Evolutionary conservation across 2,888 invertebrate genomes (phyloP).

Genomic region (Phrixothrix hirtus): DNA sequence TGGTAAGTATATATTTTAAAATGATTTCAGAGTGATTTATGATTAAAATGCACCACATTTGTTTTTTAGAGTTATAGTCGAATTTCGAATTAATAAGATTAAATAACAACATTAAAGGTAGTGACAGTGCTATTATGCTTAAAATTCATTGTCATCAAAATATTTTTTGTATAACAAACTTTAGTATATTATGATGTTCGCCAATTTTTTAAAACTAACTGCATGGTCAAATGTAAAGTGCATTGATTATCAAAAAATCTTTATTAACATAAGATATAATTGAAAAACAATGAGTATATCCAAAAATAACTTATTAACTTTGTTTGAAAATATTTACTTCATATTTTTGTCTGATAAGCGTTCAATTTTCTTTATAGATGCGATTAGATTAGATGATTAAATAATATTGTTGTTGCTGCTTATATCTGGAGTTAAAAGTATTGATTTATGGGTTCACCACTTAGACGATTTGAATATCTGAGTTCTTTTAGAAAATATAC

Average conservation of each 20-base stretch:
- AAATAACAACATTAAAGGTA: slow-evolving; percentile 7
- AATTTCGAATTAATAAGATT: slow-evolving; percentile 6
- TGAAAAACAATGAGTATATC: no score
- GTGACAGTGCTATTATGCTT: background rate
- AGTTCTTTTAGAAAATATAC: no score
- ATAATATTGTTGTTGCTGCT: no score
- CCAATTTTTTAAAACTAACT: background rate
- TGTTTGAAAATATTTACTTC: no score
- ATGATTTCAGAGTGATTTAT: background rate
- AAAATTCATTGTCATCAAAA: background rate
- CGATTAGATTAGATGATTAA: no score
- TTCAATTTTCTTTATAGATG: no score
- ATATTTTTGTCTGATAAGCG: no score
- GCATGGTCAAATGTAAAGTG: background rate
- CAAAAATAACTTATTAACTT: no score
- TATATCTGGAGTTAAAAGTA: no score
- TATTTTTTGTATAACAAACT: background rate
- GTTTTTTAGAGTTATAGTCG: slow-evolving; percentile 7
- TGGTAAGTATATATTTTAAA: slow-evolving; percentile 61
- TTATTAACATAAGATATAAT: no score
- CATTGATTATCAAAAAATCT: background rate
- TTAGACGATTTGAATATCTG: no score
- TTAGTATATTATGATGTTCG: background rate
- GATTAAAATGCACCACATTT: background rate
- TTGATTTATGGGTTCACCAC: no score